phyloP scores from a whole-genome alignment of 2,113 vertebrate genomes.

The Orcinus orca region DNA sequence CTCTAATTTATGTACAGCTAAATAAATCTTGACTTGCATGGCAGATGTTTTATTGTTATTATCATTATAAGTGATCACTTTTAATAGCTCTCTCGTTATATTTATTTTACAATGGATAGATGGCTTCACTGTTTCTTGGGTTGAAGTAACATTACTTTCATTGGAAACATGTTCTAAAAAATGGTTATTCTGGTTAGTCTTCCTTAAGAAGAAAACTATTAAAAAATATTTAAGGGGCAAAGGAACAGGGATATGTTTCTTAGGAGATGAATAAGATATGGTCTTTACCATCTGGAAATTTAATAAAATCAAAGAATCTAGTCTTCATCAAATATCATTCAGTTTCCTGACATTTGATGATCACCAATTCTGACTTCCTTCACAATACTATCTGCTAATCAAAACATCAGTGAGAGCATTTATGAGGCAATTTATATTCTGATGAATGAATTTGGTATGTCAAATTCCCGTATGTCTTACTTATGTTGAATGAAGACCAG shows the following conservation, averaged over 20 bases:
- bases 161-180: background rate
- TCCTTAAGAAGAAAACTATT: background rate
- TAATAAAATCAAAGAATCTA: constrained; percentile 65
- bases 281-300: background rate
- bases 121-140: background rate
- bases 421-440: constrained; percentile 77
- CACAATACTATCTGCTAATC: constrained; percentile 70
- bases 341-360: constrained; percentile 70
- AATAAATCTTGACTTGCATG: background rate
- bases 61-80: background rate
- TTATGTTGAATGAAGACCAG: constrained; percentile 67
- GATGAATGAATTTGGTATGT: constrained; percentile 64
- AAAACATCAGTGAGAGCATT: constrained; percentile 67
- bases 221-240: constrained; percentile 16
- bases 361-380: constrained; percentile 50
- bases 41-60: constrained; percentile 21
- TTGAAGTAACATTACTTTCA: background rate
- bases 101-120: background rate
- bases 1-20: constrained; percentile 14
- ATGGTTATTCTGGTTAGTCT: background rate
- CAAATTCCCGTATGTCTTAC: constrained; percentile 54
- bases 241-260: background rate
- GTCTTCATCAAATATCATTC: constrained; percentile 63
- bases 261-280: background rate
- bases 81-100: constrained; percentile 3